A percentile compares a stretch with the other conserved stretches of the same genome.
Conservation (phyloP, 1,140 invertebrate genomes). For the Condylostylus longicornis region DNA sequence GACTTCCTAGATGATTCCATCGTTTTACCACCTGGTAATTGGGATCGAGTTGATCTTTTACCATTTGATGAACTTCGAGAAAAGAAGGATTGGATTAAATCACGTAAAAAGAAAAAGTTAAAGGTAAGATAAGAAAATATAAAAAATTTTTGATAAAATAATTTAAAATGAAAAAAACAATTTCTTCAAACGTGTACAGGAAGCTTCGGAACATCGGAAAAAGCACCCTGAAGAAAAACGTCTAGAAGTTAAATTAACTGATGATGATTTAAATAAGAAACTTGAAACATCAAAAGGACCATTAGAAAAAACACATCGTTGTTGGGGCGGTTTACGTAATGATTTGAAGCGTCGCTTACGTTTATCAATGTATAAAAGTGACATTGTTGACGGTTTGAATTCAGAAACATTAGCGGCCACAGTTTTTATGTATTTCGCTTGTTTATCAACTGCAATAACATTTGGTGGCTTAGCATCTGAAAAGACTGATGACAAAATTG, state of each 20-base stretch:
- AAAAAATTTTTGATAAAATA: too few relatives aligned
- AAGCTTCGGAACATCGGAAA: background rate
- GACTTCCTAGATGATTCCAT: slow-evolving; percentile 89
- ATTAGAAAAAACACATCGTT: slow-evolving; percentile 25
- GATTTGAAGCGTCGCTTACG: slow-evolving; percentile 78
- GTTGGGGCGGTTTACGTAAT: slow-evolving; percentile 54
- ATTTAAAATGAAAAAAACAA: too few relatives aligned
- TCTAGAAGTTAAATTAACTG: background rate
- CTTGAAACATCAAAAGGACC: slow-evolving; percentile 32
- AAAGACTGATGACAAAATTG: slow-evolving; percentile 79
- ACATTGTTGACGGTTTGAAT: slow-evolving; percentile 76
- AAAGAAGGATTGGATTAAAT: slow-evolving; percentile 62
- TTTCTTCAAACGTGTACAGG: background rate
- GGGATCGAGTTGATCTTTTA: slow-evolving; percentile 81
- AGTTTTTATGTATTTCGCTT: slow-evolving; percentile 94
- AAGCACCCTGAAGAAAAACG: slow-evolving; percentile 9
- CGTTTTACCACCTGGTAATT: slow-evolving; percentile 90
- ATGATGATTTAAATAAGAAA: slow-evolving; percentile 33
- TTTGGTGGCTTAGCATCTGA: slow-evolving; percentile 86
- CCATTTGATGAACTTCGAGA: slow-evolving; percentile 74
- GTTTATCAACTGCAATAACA: slow-evolving; percentile 83
- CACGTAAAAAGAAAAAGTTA: slow-evolving; percentile 52
- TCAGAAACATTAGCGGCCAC: slow-evolving; percentile 74
- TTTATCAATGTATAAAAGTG: slow-evolving; percentile 73
- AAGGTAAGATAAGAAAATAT: too few relatives aligned